phyloP scores from a whole-genome alignment of 1,140 invertebrate genomes.

The Bicyclus anynana region DNA sequence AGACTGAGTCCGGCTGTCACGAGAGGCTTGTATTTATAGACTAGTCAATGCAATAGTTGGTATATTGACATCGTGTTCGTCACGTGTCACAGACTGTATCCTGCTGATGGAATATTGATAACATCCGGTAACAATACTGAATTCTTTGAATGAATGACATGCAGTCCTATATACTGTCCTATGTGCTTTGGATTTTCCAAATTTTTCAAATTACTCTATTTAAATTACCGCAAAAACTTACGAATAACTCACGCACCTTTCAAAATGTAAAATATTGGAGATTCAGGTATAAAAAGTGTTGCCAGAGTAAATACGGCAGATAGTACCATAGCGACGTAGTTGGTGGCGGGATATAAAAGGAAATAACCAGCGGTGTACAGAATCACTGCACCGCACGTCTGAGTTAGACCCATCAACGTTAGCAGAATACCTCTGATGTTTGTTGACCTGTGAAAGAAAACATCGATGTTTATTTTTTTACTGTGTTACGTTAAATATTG shows the following conservation, averaged over 20 bases:
- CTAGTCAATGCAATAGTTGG: too few relatives aligned
- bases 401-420: constrained; percentile 35
- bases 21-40: too few relatives aligned
- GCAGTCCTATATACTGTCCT: too few relatives aligned
- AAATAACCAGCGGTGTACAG: constrained; percentile 38
- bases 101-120: too few relatives aligned
- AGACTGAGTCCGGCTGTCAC: too few relatives aligned
- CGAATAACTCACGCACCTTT: constrained; percentile 30
- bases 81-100: too few relatives aligned
- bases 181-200: too few relatives aligned
- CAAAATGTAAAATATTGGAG: constrained; percentile 41
- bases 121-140: too few relatives aligned
- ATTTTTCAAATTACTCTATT: too few relatives aligned
- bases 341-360: constrained; percentile 24
- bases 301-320: constrained; percentile 22
- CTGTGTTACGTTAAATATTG: too few relatives aligned
- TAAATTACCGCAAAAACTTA: not conserved
- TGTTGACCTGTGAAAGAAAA: constrained; percentile 28
- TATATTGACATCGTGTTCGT: too few relatives aligned
- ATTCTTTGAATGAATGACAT: too few relatives aligned
- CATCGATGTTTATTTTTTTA: not conserved
- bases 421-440: constrained; percentile 39
- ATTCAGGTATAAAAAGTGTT: constrained; percentile 39
- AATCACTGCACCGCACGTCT: constrained; percentile 36
- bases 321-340: constrained; percentile 30